A percentile compares a stretch with the other conserved stretches of the same genome.
Evolutionary conservation across 1,140 invertebrate species (phyloP).

Genomic region (Listronotus oregonensis): DNA sequence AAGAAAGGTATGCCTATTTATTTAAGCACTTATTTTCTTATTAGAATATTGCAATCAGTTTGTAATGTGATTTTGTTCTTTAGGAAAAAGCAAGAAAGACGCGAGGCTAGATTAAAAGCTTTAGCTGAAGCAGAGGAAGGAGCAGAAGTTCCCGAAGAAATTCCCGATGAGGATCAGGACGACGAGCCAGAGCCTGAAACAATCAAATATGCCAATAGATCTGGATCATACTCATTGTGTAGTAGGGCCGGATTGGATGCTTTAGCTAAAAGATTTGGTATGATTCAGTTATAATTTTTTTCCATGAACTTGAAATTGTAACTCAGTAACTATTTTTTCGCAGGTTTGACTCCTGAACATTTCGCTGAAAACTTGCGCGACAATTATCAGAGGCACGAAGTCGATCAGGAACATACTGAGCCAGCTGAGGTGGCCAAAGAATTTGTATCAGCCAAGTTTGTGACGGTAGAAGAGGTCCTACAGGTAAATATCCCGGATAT

Average conservation of each 20-base stretch:
- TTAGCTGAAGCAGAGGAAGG: conserved; percentile 64
- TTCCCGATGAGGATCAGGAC: conserved; percentile 63
- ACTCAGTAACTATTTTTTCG: neutral
- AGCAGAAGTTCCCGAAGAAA: conserved; percentile 62
- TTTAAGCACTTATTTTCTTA: no score
- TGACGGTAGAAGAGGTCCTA: conserved; percentile 75
- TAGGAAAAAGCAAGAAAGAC: conserved; percentile 62
- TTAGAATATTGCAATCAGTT: no score
- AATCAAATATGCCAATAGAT: conserved; percentile 84
- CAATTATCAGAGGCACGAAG: conserved; percentile 96
- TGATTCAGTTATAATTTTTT: neutral
- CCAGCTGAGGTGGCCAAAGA: conserved; percentile 81
- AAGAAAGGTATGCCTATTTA: conserved; percentile 55
- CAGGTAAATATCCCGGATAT: conserved; percentile 53
- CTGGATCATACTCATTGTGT: conserved; percentile 87
- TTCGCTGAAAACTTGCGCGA: conserved; percentile 97
- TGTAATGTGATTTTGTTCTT: no score
- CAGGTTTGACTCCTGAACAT: conserved; percentile 86
- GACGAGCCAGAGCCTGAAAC: conserved; percentile 65
- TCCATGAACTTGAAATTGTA: neutral
- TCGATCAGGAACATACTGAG: conserved; percentile 86
- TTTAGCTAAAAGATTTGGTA: conserved; percentile 85
- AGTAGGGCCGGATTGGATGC: conserved; percentile 81
- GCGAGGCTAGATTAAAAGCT: conserved; percentile 57
- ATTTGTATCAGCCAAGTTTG: conserved; percentile 62